Evolutionary conservation across 2,888 invertebrate species (phyloP), one percentile per base, ranked within the genome.

Genomic region (Pilophorus perplexus): DNA sequence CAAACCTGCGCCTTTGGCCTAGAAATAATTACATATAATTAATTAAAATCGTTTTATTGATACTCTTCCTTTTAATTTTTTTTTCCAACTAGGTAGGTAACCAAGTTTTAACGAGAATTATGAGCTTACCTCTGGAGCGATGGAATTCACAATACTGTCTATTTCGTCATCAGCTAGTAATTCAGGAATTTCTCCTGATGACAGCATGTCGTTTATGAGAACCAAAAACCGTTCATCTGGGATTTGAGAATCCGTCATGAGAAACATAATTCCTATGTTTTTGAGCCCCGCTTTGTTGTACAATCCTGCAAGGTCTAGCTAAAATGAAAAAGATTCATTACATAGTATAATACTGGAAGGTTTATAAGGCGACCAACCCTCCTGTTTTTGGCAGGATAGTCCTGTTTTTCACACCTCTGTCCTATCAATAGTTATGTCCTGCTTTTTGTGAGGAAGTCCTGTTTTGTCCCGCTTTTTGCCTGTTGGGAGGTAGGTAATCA

Each of bases 191-290:
- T 96, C 94, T 2, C 96, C 96, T 0, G 93, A 93, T 0, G 95
- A 93, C 62, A 97, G 80, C 79, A 96, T 82, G 76, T 96, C 95
- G 75, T 97, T 96, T 60, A 97, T 89, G 12, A 94, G 81, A 2
- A 96, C 95, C 28, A 97, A 80, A 78, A 93, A 96, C 54, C 85
- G 83, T 76, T 97, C 96, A 44, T 93, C 90, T 0, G 93, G 87
- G 0, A 96, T 87, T 78, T 96, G 95, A 0, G 93, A 90, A 76
- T 96, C 96, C 0, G 94, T 93, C 90, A 96, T 91, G 18, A 96
- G 77, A 77, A 94, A 95, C 68, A 93, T 86, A 46, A 86, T 88
- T 14, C 89, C 88, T 3, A 92, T 84, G 73, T 85, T 87, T 77
- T 94, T 95, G 40, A 94, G 76, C 0, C 94, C 96, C 1, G 90